Base-by-base conservation (phyloP, 2,113 vertebrate genomes). In the Podilymbus podiceps region DNA sequence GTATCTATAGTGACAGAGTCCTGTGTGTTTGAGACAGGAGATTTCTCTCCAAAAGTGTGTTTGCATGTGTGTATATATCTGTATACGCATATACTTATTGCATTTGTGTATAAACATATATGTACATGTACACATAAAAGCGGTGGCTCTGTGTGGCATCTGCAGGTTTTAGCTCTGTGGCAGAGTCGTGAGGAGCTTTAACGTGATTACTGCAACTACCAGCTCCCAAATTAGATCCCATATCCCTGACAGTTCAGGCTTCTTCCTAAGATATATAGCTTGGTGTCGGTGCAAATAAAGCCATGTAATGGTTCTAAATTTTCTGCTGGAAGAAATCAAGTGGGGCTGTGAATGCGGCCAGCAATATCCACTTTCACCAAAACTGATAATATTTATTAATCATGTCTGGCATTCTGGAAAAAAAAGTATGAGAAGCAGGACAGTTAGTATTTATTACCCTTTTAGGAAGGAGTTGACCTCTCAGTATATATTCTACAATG, bases 81-180 rank as follows among this genome's bases (percentile, higher is more conserved):
- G 4, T 60, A 0, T 58, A 1, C n/a, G 0, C 30, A 6, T 25
- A 5, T 5, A 6, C 38, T 38, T 38, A 38, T 38, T 17, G 1
- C 30, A 23, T 49, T 28, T 53, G 12, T 71, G 4, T 42, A 12
- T 46, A 66, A 69, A 31, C 6, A 2, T 44, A 4, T 19, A 5
- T 38, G 3, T 33, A 31, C 3, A 3, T 3, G 9, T 46, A 20
- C 17, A 33, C 4, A 4, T 30, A 47, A 55, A 82, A 68, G 12
- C 56, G 9, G 0, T 22, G 10, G 53, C n/a, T 71, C 5, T 38
- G 8, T 49, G 27, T 73, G 33, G 8, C 1, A 1, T 60, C 52
- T 71, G 35, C 33, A 44, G 55, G 35, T 74, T 35, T 71, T 88
- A 86, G 50, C 68, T 74, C 38, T 33, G 21, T 50, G 52, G 22